Evolutionary conservation across 2,888 invertebrate genomes (phyloP).

Genomic region (Hirtodrosophila alboralis): DNA sequence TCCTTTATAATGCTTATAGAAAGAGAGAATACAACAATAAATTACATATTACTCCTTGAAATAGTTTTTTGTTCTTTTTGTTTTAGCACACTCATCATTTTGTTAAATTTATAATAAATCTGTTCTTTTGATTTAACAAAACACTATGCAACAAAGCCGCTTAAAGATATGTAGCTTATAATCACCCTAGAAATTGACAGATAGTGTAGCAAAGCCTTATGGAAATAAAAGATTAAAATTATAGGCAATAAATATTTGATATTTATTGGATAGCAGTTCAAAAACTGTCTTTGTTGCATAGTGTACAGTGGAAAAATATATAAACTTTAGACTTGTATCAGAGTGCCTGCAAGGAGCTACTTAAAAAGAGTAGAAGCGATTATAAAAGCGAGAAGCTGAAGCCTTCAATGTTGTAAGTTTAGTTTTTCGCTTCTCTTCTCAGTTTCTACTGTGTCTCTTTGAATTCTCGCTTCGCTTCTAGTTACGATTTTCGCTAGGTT

Average conservation of each 20-base stretch:
- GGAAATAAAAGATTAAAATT: background rate
- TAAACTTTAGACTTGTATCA: conserved; percentile 10
- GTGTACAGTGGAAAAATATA: conserved; percentile 50
- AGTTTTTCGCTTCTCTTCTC: background rate
- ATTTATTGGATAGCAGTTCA: conserved; percentile 3
- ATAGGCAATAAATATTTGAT: too few relatives aligned
- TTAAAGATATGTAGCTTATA: conserved; percentile 12
- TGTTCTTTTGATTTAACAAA: conserved; percentile 12
- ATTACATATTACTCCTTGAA: conserved; percentile 46
- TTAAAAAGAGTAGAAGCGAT: background rate
- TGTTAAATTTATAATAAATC: conserved; percentile 19
- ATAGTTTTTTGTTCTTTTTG: conserved; percentile 23
- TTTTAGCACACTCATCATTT: conserved; percentile 36
- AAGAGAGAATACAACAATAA: conserved; percentile 28
- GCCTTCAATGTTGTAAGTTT: background rate
- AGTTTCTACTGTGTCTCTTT: too few relatives aligned
- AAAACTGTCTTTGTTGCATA: conserved; percentile 23
- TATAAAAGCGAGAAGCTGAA: background rate
- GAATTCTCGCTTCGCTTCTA: too few relatives aligned
- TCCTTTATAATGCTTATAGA: conserved; percentile 46
- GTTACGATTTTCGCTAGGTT: too few relatives aligned
- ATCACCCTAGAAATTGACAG: conserved; percentile 24
- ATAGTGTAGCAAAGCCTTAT: background rate
- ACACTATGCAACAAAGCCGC: conserved; percentile 28
- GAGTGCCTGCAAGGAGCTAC: conserved; percentile 1